A percentile compares a stretch with the other conserved stretches of the same genome.
Evolutionary conservation across 2,888 invertebrate genomes (phyloP).

Genomic region (Listrodromus nycthemerus): DNA sequence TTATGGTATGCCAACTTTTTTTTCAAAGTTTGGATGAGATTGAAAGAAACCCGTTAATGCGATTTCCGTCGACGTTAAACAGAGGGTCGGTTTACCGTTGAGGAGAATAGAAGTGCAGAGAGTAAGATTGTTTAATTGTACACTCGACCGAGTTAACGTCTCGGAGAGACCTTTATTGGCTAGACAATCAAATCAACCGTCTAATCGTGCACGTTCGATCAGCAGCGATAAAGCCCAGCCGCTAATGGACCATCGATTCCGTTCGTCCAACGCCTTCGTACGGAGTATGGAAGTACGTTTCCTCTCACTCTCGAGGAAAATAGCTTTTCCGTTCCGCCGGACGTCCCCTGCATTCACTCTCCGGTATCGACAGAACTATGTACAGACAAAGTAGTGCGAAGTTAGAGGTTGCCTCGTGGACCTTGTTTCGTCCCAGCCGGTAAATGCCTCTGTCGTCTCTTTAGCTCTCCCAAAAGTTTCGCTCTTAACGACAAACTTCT

Average conservation of each 20-base stretch:
- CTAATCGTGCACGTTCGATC: slow-evolving; percentile 69
- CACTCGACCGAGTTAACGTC: not conserved
- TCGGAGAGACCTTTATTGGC: slow-evolving; percentile 18
- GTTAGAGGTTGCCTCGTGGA: slow-evolving; percentile 5
- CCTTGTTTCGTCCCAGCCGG: not conserved
- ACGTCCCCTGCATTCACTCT: not conserved
- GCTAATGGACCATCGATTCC: slow-evolving; percentile 63
- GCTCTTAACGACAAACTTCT: slow-evolving; percentile 10
- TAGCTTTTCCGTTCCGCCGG: slow-evolving; percentile 23
- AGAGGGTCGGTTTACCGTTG: not conserved
- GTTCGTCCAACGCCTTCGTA: slow-evolving; percentile 25
- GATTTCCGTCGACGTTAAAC: slow-evolving; percentile 5
- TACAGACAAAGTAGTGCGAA: slow-evolving; percentile 15
- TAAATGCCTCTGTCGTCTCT: slow-evolving; percentile 12
- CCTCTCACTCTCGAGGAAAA: slow-evolving; percentile 23
- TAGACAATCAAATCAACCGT: slow-evolving; percentile 61
- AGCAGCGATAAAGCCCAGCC: slow-evolving; percentile 59
- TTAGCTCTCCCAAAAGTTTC: slow-evolving; percentile 21
- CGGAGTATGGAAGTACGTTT: slow-evolving; percentile 10
- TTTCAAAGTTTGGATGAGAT: too few relatives aligned
- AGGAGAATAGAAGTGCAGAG: not conserved
- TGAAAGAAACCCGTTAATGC: too few relatives aligned
- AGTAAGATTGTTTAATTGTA: not conserved
- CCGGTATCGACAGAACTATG: slow-evolving; percentile 5
- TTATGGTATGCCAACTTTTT: too few relatives aligned